phyloP scores from a whole-genome alignment of 2,113 vertebrate species.

The Cyanocitta stelleri region DNA sequence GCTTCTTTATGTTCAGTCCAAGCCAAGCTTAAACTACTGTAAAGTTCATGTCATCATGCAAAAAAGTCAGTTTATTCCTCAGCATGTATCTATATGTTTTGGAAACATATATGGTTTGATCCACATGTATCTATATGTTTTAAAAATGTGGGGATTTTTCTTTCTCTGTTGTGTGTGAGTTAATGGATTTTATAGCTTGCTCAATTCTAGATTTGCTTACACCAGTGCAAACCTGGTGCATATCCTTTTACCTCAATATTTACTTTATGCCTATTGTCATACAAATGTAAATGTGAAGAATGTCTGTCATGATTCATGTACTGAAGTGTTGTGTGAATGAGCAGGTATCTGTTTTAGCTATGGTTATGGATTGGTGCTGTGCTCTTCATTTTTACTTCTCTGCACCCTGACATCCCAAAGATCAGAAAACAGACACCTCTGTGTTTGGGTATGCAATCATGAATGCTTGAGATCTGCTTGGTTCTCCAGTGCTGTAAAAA shows the following conservation, averaged over 20 bases:
- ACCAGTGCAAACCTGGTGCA: neutral
- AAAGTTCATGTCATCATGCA: constrained; percentile 17
- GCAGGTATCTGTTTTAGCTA: neutral
- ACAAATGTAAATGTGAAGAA: neutral
- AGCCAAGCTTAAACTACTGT: neutral
- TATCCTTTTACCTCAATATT: constrained; percentile 1
- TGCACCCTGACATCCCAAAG: neutral
- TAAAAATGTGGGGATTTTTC: constrained; percentile 40
- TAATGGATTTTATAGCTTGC: neutral
- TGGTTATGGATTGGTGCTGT: neutral
- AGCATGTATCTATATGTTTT: neutral
- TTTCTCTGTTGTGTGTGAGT: neutral
- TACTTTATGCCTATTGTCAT: neutral
- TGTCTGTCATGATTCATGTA: neutral
- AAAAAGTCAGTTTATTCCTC: constrained; percentile 19
- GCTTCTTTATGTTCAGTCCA: neutral
- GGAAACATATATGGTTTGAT: neutral
- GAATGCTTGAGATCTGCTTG: neutral
- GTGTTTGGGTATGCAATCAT: neutral
- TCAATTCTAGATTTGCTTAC: neutral
- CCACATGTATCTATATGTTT: neutral
- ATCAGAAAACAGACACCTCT: neutral
- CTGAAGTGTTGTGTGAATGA: neutral
- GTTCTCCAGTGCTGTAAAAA: neutral
- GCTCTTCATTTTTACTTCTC: neutral